These are phyloP conservation scores for Anisognathus igniventris DNA, from an alignment of 2,797 vertebrate genomes.

Conservation along the genomic window DNA sequence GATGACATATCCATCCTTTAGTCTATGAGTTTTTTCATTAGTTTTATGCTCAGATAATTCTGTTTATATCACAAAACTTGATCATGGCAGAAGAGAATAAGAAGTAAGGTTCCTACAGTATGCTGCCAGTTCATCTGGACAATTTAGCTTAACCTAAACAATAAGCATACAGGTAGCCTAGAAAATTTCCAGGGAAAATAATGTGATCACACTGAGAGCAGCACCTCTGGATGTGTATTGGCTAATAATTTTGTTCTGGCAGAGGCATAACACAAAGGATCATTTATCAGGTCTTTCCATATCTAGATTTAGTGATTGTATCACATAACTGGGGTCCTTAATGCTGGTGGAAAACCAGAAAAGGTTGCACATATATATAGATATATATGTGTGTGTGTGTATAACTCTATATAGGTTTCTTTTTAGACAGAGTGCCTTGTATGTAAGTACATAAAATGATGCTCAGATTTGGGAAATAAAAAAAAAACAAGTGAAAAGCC, in stretches of 20 bases:
- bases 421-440: neutral
- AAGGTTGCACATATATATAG: neutral
- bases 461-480: neutral
- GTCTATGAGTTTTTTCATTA: neutral
- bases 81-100: neutral
- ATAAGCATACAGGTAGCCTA: neutral
- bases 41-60: neutral
- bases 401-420: neutral
- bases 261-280: neutral
- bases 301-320: neutral
- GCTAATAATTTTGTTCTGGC: neutral
- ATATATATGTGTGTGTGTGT: fast-evolving
- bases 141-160: neutral
- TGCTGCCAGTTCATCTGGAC: neutral
- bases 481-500: neutral
- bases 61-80: neutral
- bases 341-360: neutral
- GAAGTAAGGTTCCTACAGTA: neutral
- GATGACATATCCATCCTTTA: fast-evolving
- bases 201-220: neutral
- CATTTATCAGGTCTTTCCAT: neutral
- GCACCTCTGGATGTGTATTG: neutral
- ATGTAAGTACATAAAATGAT: neutral
- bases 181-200: neutral
- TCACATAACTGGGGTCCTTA: neutral